Evolutionary conservation across 2,888 invertebrate species (phyloP).

Genomic region (Drosophila paucipuncta): DNA sequence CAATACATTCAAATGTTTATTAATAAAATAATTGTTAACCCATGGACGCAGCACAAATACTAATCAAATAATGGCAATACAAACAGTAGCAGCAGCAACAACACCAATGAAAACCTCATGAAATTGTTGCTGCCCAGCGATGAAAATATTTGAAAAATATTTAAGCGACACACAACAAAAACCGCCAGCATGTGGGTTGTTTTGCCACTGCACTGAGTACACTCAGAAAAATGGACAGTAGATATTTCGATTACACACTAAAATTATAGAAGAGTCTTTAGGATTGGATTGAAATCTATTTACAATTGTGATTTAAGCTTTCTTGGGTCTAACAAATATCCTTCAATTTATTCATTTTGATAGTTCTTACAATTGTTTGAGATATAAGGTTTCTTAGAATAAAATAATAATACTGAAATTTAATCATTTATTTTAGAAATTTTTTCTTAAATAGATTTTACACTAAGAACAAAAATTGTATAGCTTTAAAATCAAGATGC

Average conservation of each 20-base stretch:
- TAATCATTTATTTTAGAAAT: not conserved
- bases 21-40: slow-evolving; percentile 76
- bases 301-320: not conserved
- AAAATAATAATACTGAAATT: not conserved
- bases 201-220: slow-evolving; percentile 2
- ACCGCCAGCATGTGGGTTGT: slow-evolving; percentile 57
- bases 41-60: slow-evolving; percentile 48
- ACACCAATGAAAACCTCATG: slow-evolving; percentile 38
- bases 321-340: not conserved
- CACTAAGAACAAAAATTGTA: not conserved
- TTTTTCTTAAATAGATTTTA: not conserved
- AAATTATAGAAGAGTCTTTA: not conserved
- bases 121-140: slow-evolving; percentile 42
- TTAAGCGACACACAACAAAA: slow-evolving; percentile 61
- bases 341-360: not conserved
- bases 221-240: not conserved
- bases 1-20: slow-evolving; percentile 75
- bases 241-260: not conserved
- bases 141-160: slow-evolving; percentile 78
- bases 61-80: slow-evolving; percentile 71
- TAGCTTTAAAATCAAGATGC: not conserved
- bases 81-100: slow-evolving; percentile 23
- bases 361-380: not conserved
- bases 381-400: not conserved
- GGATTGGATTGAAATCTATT: too few relatives aligned